Evolutionary conservation across 2,888 invertebrate species (phyloP).

Genomic region (Biston stratarius): DNA sequence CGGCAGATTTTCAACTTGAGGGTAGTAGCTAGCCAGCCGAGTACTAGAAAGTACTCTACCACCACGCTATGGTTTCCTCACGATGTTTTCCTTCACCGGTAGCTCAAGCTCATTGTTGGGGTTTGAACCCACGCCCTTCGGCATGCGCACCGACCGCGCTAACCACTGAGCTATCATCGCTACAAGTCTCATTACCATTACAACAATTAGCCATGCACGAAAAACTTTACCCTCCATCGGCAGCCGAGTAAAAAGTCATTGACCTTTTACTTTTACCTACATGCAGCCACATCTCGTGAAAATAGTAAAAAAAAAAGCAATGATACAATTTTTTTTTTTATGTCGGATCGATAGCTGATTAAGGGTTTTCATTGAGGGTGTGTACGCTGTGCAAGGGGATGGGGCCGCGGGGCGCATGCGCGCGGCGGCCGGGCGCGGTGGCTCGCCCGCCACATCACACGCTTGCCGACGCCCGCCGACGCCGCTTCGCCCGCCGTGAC

Average conservation of each 20-base stretch:
- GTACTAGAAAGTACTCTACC: too few relatives aligned
- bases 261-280: slow-evolving; percentile 56
- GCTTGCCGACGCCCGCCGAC: slow-evolving; percentile 79
- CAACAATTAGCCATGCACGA: too few relatives aligned
- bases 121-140: too few relatives aligned
- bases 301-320: slow-evolving; percentile 54
- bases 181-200: too few relatives aligned
- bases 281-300: slow-evolving; percentile 44
- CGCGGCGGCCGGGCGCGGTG: slow-evolving; percentile 76
- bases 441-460: slow-evolving; percentile 82
- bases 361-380: slow-evolving; percentile 82
- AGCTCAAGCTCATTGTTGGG: too few relatives aligned
- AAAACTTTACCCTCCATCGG: too few relatives aligned
- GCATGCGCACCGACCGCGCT: too few relatives aligned
- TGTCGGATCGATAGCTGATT: slow-evolving; percentile 66
- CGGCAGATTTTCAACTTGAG: too few relatives aligned
- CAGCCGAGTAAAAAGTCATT: neutral
- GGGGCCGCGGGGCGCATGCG: slow-evolving; percentile 73
- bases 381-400: slow-evolving; percentile 43
- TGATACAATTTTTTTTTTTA: slow-evolving; percentile 70
- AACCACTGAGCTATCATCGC: too few relatives aligned
- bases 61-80: too few relatives aligned
- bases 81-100: too few relatives aligned
- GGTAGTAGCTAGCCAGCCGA: too few relatives aligned
- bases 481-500: slow-evolving; percentile 86